Evolutionary conservation across 2,113 vertebrate species (phyloP), one percentile per base, ranked within the genome.

Genomic region (Misgurnus mizolepis): DNA sequence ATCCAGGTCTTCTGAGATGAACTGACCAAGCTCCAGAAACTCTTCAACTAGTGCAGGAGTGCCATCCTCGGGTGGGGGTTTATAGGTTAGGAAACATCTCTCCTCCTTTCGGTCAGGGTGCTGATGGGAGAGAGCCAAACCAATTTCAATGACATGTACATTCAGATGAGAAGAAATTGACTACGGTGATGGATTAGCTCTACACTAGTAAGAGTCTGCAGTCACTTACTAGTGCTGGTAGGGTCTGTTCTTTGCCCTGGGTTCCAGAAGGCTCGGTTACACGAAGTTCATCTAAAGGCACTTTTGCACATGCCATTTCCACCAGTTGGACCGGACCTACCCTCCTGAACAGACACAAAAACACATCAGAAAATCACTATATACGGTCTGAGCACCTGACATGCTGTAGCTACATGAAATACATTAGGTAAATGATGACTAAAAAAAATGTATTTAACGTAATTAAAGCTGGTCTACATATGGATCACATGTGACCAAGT

Each of bases 221-320:
- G 53, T 66, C 62, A 53, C 94, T 95, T 88, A 98, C 98, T 95
- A 99, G 90, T 0, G 96, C 97, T 0, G 96, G 94, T 6, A 96
- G 88, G 34, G 93, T 94, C 82, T 88, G 92, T 60, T 90, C 91
- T 85, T 91, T 94, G n/a, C 96, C 96, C 2, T 91, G 90, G 45
- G 88, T 86, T 73, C 88, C 90, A 84, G 93, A 92, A 40, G 83
- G 86, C 84, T 94, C 93, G 0, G 94, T 96, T 84, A 95, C 92
- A 88, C 95, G 95, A 80, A 93, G 93, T 80, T 98, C 94, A 69
- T 99, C 96, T 92, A 99, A 89, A 0, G 98, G 96, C 84, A 97
- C 89, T 39, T 47, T 86, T 40, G 87, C 89, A 78, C 89, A 87
- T 5, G 92, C 92, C 93, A 93, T 93, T 47, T 69, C 53, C 64